Percentiles rank a stretch among this genome's conserved stretches.
phyloP scores from a whole-genome alignment of 1,140 invertebrate species.

The Drosophila repletoides region DNA sequence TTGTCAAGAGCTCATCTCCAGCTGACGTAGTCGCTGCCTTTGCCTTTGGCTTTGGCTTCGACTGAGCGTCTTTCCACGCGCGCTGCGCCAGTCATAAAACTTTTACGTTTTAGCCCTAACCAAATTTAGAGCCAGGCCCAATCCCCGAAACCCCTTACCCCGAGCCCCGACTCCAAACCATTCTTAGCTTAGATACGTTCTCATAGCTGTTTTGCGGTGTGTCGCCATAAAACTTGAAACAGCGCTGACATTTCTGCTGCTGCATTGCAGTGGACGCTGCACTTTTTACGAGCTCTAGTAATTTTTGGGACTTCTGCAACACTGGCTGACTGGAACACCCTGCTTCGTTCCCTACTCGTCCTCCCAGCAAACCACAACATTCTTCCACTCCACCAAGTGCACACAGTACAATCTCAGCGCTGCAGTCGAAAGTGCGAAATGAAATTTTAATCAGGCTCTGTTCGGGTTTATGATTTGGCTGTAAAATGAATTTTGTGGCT shows the following conservation, averaged over 20 bases:
- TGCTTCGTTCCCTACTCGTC: too few species aligned
- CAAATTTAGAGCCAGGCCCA: constrained; percentile 56
- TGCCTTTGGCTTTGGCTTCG: background rate
- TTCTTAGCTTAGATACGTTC: constrained; percentile 70
- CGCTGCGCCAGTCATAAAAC: constrained; percentile 70
- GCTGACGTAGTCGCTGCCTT: background rate
- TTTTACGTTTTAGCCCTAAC: constrained; percentile 68
- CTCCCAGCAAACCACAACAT: too few species aligned
- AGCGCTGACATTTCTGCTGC: constrained; percentile 67
- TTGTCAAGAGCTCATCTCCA: constrained; percentile 10
- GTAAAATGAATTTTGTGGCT: constrained; percentile 11
- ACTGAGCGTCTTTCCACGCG: constrained; percentile 14
- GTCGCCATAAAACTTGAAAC: constrained; percentile 61
- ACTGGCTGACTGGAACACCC: background rate
- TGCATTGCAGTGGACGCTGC: constrained; percentile 67
- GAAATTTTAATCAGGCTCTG: constrained; percentile 40
- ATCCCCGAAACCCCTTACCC: background rate
- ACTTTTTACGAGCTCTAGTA: constrained; percentile 59
- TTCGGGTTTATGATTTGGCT: constrained; percentile 37
- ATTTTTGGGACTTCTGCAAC: constrained; percentile 32
- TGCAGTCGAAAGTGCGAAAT: constrained; percentile 40
- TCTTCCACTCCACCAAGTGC: too few species aligned
- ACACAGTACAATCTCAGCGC: constrained; percentile 18
- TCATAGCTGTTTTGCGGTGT: constrained; percentile 41
- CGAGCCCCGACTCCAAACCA: background rate